phyloP scores from a whole-genome alignment of 2,888 invertebrate genomes.

The Diachrysia chrysitis region DNA sequence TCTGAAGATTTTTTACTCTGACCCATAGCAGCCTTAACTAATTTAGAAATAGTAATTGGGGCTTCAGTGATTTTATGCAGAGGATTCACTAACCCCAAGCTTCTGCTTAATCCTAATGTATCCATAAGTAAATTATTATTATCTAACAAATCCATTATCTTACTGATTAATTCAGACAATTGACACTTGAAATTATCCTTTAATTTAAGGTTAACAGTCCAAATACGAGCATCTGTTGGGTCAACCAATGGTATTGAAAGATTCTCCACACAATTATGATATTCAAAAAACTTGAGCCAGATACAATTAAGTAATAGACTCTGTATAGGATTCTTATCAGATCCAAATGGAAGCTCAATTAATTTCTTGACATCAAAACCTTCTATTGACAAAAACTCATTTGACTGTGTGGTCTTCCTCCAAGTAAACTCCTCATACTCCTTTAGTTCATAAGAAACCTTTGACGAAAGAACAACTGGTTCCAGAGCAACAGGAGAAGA shows the following conservation, averaged over 20 bases:
- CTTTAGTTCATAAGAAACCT: slow-evolving; percentile 92
- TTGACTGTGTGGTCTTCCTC: slow-evolving; percentile 87
- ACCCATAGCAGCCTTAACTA: slow-evolving; percentile 87
- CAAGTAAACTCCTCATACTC: slow-evolving; percentile 90
- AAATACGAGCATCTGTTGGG: slow-evolving; percentile 93
- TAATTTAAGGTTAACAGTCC: slow-evolving; percentile 92
- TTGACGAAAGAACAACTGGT: slow-evolving; percentile 92
- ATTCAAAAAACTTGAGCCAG: slow-evolving; percentile 96
- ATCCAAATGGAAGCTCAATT: slow-evolving; percentile 94
- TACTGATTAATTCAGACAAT: slow-evolving; percentile 93
- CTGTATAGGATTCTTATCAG: slow-evolving; percentile 94
- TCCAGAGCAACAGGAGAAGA: slow-evolving; percentile 90
- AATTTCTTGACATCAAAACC: slow-evolving; percentile 85
- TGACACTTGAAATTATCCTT: slow-evolving; percentile 92
- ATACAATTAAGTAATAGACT: slow-evolving; percentile 94
- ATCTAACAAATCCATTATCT: slow-evolving; percentile 91
- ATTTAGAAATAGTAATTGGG: slow-evolving; percentile 91
- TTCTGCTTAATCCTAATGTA: slow-evolving; percentile 82
- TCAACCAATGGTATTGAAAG: slow-evolving; percentile 96
- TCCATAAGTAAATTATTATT: slow-evolving; percentile 85
- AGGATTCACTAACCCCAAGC: slow-evolving; percentile 88
- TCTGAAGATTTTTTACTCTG: slow-evolving; percentile 89
- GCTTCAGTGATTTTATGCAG: slow-evolving; percentile 94
- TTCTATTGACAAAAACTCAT: slow-evolving; percentile 85
- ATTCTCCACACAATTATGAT: slow-evolving; percentile 93